A percentile compares a stretch with the other conserved stretches of the same genome.
Evolutionary conservation across 2,797 vertebrate species (phyloP).

Genomic region (Danionella dracula): DNA sequence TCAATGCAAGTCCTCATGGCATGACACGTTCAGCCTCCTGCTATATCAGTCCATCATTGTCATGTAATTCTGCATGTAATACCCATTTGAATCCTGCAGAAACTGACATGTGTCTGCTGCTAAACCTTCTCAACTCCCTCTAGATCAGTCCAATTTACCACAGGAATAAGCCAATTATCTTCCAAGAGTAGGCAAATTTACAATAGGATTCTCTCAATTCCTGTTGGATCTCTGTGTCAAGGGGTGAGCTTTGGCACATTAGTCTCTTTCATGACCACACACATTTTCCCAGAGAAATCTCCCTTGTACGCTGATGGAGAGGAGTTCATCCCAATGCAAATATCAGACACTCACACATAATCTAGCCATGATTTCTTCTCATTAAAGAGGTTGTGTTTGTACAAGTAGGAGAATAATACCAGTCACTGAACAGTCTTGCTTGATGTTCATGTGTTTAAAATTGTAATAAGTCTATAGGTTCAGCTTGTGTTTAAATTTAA

Average conservation of each 20-base stretch:
- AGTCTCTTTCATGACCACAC: conserved; percentile 40
- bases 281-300: conserved; percentile 2
- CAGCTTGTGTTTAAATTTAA: too few relatives aligned
- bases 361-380: background rate
- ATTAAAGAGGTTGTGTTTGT: background rate
- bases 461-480: too few relatives aligned
- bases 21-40: conserved; percentile 18
- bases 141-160: conserved; percentile 65
- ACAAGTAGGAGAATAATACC: background rate
- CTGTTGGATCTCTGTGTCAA: conserved; percentile 57
- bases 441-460: background rate
- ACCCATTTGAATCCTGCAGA: conserved; percentile 58
- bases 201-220: conserved; percentile 64
- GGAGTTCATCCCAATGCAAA: background rate
- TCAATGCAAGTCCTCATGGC: conserved; percentile 22
- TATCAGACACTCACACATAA: background rate
- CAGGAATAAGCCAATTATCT: conserved; percentile 74
- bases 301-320: background rate
- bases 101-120: conserved; percentile 55
- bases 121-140: conserved; percentile 61
- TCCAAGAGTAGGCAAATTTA: conserved; percentile 61
- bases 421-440: background rate
- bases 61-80: conserved; percentile 68
- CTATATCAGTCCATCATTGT: conserved; percentile 66
- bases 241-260: conserved; percentile 53